Evolutionary conservation across 2,113 vertebrate genomes (phyloP).

Genomic region (Perca fluviatilis): DNA sequence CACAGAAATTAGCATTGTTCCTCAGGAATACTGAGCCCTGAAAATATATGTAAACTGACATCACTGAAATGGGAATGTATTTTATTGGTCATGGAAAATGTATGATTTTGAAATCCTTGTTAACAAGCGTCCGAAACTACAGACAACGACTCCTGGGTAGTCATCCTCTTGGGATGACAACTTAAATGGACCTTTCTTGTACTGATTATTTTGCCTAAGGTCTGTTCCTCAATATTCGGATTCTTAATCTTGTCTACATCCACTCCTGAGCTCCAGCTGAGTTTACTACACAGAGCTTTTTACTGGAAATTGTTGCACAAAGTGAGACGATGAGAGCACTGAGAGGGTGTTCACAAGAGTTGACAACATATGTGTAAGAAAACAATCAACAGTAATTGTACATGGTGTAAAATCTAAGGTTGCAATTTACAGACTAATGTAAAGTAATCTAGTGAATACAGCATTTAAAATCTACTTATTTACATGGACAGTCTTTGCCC

Average conservation of each 20-base stretch:
- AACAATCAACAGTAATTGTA: neutral
- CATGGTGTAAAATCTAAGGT: neutral
- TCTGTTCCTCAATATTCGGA: constrained; percentile 4
- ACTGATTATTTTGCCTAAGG: constrained; percentile 7
- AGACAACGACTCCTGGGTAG: neutral
- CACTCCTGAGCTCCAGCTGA: constrained; percentile 4
- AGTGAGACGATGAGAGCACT: neutral
- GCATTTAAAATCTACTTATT: constrained; percentile 11
- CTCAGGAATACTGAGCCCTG: constrained; percentile 30
- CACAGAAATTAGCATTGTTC: constrained; percentile 14
- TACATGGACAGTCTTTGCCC: neutral
- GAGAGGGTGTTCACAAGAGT: neutral
- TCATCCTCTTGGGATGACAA: neutral
- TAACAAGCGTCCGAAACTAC: neutral
- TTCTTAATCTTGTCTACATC: neutral
- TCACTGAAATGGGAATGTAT: constrained; percentile 50
- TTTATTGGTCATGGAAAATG: neutral
- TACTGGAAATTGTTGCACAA: neutral
- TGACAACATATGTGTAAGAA: neutral
- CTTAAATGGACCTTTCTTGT: neutral
- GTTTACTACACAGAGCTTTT: neutral
- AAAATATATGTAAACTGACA: constrained; percentile 39
- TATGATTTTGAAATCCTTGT: neutral
- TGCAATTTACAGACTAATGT: constrained; percentile 21
- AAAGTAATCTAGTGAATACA: neutral